phyloP scores from a whole-genome alignment of 2,797 vertebrate genomes.

The Macroramphosus scolopax region DNA sequence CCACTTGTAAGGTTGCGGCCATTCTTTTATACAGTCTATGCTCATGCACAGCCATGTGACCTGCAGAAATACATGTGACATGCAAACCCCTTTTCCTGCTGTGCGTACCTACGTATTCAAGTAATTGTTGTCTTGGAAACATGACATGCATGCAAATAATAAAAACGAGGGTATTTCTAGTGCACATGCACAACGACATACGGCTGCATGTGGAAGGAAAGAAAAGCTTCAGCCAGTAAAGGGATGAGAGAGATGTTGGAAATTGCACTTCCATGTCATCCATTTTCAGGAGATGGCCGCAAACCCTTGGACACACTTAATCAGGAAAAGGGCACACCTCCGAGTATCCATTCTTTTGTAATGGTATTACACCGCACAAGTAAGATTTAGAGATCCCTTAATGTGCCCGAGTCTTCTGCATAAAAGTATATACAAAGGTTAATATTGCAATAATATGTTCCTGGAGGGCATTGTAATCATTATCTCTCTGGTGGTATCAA shows the following conservation, averaged over 20 bases:
- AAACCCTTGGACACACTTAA: slow-evolving; percentile 82
- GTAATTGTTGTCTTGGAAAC: slow-evolving; percentile 1
- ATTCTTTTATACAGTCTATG: no score
- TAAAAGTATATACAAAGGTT: slow-evolving; percentile 92
- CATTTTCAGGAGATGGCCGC: slow-evolving; percentile 76
- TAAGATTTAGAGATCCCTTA: slow-evolving; percentile 88
- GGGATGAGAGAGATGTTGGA: slow-evolving; percentile 61
- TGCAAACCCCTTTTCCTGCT: no score
- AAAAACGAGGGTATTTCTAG: slow-evolving; percentile 27
- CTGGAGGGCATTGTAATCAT: slow-evolving; percentile 89
- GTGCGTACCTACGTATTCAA: not conserved
- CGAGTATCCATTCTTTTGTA: slow-evolving; percentile 82
- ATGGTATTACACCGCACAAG: slow-evolving; percentile 81
- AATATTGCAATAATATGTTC: slow-evolving; percentile 90
- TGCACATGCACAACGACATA: slow-evolving; percentile 14
- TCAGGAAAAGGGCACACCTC: slow-evolving; percentile 85
- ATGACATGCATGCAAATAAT: not conserved
- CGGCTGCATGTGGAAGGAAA: slow-evolving; percentile 19
- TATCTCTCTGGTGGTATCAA: slow-evolving; percentile 88
- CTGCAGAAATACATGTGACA: no score
- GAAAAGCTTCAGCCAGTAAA: slow-evolving; percentile 54
- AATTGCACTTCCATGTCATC: slow-evolving; percentile 74
- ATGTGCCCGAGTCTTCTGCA: slow-evolving; percentile 85
- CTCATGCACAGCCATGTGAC: slow-evolving; percentile 1
- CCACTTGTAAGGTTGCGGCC: no score